Conservation (phyloP, 2,888 invertebrate genomes). For the Xestia ashworthii region DNA sequence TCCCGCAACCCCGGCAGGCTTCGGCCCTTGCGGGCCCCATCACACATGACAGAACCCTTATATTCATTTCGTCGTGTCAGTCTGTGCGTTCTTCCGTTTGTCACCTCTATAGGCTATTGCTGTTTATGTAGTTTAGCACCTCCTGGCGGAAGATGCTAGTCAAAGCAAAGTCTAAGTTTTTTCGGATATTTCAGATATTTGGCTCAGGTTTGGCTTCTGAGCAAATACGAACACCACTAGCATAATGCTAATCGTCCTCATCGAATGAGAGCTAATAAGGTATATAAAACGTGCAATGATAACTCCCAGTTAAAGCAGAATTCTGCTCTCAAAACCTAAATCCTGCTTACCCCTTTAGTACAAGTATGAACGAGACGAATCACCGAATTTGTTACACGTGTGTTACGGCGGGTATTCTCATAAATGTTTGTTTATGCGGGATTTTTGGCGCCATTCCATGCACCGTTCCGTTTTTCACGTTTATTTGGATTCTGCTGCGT, state of each 20-base stretch:
- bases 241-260: not conserved
- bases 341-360: not conserved
- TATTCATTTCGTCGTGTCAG: not conserved
- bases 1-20: no score
- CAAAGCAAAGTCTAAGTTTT: not conserved
- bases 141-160: not conserved
- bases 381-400: slow-evolving; percentile 35
- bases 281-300: not conserved
- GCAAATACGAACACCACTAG: not conserved
- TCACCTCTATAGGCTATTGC: not conserved
- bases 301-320: not conserved
- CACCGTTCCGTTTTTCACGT: slow-evolving; percentile 48
- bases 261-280: not conserved
- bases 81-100: not conserved
- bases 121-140: not conserved
- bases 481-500: slow-evolving; percentile 59
- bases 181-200: not conserved
- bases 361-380: slow-evolving; percentile 26
- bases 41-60: not conserved
- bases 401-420: slow-evolving; percentile 33
- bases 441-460: slow-evolving; percentile 62
- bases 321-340: not conserved
- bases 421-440: slow-evolving; percentile 57
- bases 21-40: no score
- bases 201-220: not conserved